A percentile compares a stretch with the other conserved stretches of the same genome.
Evolutionary conservation across 1,140 invertebrate genomes (phyloP).

Genomic region (Hyphantria cunea): DNA sequence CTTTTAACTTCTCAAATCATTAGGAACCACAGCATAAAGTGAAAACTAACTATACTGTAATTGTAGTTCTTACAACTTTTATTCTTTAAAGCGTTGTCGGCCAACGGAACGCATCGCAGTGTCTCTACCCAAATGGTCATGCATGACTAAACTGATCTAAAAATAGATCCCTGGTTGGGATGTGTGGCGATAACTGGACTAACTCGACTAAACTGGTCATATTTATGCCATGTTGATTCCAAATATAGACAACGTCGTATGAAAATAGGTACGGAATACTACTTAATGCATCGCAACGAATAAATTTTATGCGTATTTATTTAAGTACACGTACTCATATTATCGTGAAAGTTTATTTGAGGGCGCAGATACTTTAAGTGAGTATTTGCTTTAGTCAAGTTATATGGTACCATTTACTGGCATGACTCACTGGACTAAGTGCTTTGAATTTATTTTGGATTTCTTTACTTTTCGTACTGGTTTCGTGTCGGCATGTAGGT

Average conservation of each 20-base stretch:
- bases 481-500: too few species aligned
- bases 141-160: constrained; percentile 62
- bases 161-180: constrained; percentile 58
- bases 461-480: too few species aligned
- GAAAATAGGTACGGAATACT: constrained; percentile 26
- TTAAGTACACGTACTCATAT: not conserved
- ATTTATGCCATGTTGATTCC: constrained; percentile 33
- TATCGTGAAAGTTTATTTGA: constrained; percentile 7
- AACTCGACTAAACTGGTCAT: constrained; percentile 52
- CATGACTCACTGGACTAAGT: not conserved
- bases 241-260: constrained; percentile 30
- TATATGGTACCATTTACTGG: not conserved
- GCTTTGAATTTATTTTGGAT: too few species aligned
- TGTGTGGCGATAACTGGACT: constrained; percentile 60
- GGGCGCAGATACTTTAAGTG: constrained; percentile 9
- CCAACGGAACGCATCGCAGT: constrained; percentile 22
- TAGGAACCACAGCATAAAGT: too few species aligned
- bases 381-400: constrained; percentile 6
- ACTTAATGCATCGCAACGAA: constrained; percentile 4
- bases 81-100: constrained; percentile 11
- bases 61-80: constrained; percentile 4
- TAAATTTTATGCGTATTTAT: constrained; percentile 11
- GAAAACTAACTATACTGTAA: too few species aligned
- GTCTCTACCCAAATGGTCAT: constrained; percentile 46
- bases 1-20: too few species aligned